Conservation (phyloP, 2,888 invertebrate genomes). For the Drosophila monieri region DNA sequence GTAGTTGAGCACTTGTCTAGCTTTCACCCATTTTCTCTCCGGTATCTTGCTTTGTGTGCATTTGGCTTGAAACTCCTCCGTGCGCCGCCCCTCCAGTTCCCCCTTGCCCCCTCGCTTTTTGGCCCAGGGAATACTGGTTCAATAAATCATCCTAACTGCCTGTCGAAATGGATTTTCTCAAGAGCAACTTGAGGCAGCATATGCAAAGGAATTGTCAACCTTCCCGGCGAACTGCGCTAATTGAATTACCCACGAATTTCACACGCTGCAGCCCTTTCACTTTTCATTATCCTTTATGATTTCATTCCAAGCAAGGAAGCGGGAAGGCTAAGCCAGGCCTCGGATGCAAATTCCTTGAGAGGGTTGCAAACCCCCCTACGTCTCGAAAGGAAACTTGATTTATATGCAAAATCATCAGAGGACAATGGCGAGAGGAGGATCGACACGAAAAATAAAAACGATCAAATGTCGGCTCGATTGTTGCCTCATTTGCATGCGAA, state of each 20-base stretch:
- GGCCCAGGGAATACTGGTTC: conserved; percentile 45
- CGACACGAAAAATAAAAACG: conserved; percentile 57
- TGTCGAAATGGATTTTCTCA: conserved; percentile 65
- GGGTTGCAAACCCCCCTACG: conserved; percentile 57
- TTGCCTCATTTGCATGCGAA: conserved; percentile 79
- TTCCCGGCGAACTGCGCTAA: conserved; percentile 26
- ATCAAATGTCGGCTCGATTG: conserved; percentile 75
- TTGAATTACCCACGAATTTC: conserved; percentile 44
- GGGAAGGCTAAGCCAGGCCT: conserved; percentile 4
- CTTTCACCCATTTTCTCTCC: conserved; percentile 17
- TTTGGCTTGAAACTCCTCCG: conserved; percentile 21
- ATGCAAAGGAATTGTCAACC: conserved; percentile 6
- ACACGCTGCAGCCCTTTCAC: conserved; percentile 45
- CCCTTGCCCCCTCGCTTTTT: neutral
- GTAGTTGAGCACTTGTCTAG: conserved; percentile 66
- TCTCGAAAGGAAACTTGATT: conserved; percentile 68
- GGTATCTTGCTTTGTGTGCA: conserved; percentile 23
- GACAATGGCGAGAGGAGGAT: conserved; percentile 55
- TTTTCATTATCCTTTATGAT: conserved; percentile 31
- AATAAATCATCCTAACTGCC: conserved; percentile 79
- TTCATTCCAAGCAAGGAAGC: conserved; percentile 11
- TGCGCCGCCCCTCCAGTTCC: too few relatives aligned
- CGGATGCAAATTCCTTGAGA: conserved; percentile 74
- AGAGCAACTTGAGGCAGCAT: conserved; percentile 42
- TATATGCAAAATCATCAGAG: conserved; percentile 63